Base-by-base conservation (phyloP, 2,888 invertebrate genomes). In the Therioaphis trifolii region DNA sequence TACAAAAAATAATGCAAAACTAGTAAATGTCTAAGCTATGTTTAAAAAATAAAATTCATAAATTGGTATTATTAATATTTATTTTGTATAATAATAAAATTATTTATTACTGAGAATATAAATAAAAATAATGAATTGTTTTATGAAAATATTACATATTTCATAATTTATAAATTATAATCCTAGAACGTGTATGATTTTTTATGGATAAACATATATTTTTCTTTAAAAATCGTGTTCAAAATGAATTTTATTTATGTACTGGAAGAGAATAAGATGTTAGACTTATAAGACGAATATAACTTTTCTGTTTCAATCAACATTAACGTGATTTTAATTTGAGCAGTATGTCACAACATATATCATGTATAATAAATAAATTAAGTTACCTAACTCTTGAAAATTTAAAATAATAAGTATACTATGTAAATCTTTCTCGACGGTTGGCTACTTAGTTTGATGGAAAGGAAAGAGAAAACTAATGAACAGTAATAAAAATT, bases 401-500 rank as follows among this genome's bases (percentile, higher is more conserved):
- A 77, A 77, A 66, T 55, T 40, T 40, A 40, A 78, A 78, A 68
- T 52, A 68, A 78, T 68, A 52, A 78, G 18, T 21, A 24, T 40
- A 35, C 40, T 35, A 52, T 24, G 66, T 68, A 68, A 52, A 68
- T 78, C 24, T 55, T 52, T 68, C 55, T 24, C 68, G 68, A 55
- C 52, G 68, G 55, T 69, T 55, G 52, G 66, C 66, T 49, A 35
- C 49, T 77, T 63, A 46, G 77, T 77, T 49, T 77, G 66, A 66
- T 63, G 24, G 66, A 78, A 77, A 69, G 52, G 40, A 27, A 14
- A 18, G 66, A 66, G 29, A 78, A 76, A 78, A 68, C 29, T 66
- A 77, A 77, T 66, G 66, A 66, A 77, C 77, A 77, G 66, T 77
- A 77, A 77, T 49, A 49, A 21, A 52, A 77, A 77, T 77, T 77